Evolutionary conservation across 1,140 invertebrate species (phyloP).

Genomic region (Drosophila nigromelanica): DNA sequence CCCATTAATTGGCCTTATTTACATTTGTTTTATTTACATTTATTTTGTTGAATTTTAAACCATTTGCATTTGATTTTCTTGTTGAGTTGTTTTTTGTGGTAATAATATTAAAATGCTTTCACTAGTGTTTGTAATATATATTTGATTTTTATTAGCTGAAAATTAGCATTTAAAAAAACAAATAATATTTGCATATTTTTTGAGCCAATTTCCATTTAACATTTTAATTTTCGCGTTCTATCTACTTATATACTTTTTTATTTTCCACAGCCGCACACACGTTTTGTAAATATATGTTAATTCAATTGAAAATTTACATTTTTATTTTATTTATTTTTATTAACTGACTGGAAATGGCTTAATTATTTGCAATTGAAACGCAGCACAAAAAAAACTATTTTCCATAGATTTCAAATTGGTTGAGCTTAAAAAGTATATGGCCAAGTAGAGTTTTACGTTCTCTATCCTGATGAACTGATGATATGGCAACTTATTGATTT

Average conservation of each 20-base stretch:
- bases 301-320: slow-evolving; percentile 51
- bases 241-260: slow-evolving; percentile 1
- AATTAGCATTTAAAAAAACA: slow-evolving; percentile 62
- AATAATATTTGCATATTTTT: slow-evolving; percentile 32
- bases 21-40: slow-evolving; percentile 16
- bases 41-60: slow-evolving; percentile 15
- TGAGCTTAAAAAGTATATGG: too few species aligned
- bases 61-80: slow-evolving; percentile 30
- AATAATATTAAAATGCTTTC: slow-evolving; percentile 10
- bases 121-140: not conserved
- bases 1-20: slow-evolving; percentile 43
- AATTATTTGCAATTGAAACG: slow-evolving; percentile 66
- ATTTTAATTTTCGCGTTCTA: slow-evolving; percentile 26
- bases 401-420: slow-evolving; percentile 17
- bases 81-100: slow-evolving; percentile 19
- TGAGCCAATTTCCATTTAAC: slow-evolving; percentile 17
- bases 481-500: slow-evolving; percentile 70
- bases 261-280: slow-evolving; percentile 18
- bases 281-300: slow-evolving; percentile 41
- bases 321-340: slow-evolving; percentile 52
- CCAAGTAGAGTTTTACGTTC: slow-evolving; percentile 1
- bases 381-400: slow-evolving; percentile 4
- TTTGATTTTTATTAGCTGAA: slow-evolving; percentile 69
- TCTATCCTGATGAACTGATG: slow-evolving; percentile 56
- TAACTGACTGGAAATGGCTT: slow-evolving; percentile 72